Conservation (phyloP, 2,888 invertebrate species). For the Scaptomyza tumidula region DNA sequence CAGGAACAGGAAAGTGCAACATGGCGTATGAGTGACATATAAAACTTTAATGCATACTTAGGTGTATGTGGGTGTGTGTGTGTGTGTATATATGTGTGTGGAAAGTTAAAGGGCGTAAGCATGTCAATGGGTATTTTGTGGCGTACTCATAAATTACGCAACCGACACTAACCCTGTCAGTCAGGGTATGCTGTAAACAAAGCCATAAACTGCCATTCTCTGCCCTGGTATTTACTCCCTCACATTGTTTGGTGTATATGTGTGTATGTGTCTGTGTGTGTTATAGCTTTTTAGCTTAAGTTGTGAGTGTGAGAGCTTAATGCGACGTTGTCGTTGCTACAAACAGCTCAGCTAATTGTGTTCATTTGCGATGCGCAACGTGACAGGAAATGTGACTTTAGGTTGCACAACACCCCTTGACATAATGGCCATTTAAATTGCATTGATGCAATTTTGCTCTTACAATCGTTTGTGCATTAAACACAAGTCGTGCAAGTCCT, state of each 20-base stretch:
- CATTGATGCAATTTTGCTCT: constrained; percentile 38
- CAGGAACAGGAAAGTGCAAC: constrained; percentile 55
- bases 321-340: neutral
- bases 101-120: constrained; percentile 18
- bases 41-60: constrained; percentile 68
- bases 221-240: neutral
- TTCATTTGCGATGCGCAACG: constrained; percentile 44
- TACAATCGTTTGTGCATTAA: constrained; percentile 36
- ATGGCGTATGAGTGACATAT: constrained; percentile 71
- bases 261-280: neutral
- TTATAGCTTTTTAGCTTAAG: constrained; percentile 19
- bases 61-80: constrained; percentile 6
- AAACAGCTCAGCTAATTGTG: constrained; percentile 53
- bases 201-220: constrained; percentile 55
- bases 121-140: constrained; percentile 48
- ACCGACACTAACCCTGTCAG: constrained; percentile 43
- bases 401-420: constrained; percentile 2
- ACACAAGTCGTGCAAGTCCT: constrained; percentile 24
- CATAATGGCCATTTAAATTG: constrained; percentile 35
- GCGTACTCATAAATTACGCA: constrained; percentile 63
- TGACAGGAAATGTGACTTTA: constrained; percentile 54
- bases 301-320: constrained; percentile 22
- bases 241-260: constrained; percentile 4
- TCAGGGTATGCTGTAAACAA: constrained; percentile 53
- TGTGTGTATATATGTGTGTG: constrained; percentile 1